A percentile compares a stretch with the other conserved stretches of the same genome.
Conservation (phyloP, 2,113 vertebrate genomes). For the Pangasianodon gigas region DNA sequence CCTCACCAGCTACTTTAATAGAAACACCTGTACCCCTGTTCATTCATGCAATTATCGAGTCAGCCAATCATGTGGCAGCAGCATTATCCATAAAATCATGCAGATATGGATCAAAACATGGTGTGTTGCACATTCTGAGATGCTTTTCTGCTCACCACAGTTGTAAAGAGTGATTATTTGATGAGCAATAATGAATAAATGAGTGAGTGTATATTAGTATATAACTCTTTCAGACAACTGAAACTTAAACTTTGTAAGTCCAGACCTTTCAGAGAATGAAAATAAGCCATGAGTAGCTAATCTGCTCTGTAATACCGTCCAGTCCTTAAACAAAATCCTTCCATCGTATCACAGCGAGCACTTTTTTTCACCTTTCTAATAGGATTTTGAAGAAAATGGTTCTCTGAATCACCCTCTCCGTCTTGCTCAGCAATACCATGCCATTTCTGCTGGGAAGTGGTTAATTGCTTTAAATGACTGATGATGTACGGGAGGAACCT, state of each 20-base stretch:
- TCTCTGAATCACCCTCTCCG: conserved; percentile 76
- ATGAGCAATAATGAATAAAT: not conserved
- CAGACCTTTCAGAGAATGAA: conserved; percentile 71
- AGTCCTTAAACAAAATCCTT: conserved; percentile 81
- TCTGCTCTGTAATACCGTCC: conserved; percentile 79
- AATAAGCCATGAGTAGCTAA: conserved; percentile 76
- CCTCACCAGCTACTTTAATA: not conserved
- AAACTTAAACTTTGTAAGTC: conserved; percentile 35
- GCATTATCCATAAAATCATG: not conserved
- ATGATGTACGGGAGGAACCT: conserved; percentile 74
- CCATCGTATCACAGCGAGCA: conserved; percentile 76
- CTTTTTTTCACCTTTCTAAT: conserved; percentile 68
- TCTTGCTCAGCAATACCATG: conserved; percentile 73
- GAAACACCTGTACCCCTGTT: not conserved
- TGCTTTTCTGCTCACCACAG: not conserved
- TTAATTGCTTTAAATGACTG: conserved; percentile 83
- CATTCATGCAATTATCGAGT: not conserved
- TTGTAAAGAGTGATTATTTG: not conserved
- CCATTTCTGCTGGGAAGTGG: conserved; percentile 75
- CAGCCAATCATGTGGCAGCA: not conserved
- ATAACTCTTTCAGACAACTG: not conserved
- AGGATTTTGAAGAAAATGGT: conserved; percentile 81
- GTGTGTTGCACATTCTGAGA: not conserved
- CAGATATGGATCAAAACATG: not conserved
- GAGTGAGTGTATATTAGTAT: not conserved